Evolutionary conservation across 2,113 vertebrate genomes (phyloP), one percentile per base, ranked within the genome.

Genomic region (Merops nubicus): DNA sequence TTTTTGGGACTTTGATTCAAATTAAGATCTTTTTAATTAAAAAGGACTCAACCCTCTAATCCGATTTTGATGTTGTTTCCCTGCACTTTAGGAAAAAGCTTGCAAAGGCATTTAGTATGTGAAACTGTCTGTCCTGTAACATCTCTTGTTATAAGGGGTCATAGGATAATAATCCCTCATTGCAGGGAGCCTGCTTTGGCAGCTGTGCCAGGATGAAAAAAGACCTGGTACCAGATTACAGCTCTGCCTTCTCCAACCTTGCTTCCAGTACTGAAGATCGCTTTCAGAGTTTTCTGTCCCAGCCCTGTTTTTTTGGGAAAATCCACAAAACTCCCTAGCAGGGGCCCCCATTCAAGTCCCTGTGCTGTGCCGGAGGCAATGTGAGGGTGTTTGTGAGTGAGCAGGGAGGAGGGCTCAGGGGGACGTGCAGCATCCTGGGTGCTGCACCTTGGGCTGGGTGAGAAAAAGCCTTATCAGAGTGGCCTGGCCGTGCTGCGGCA

Each of bases 311-410:
- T 0, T 1, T 2, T 12, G 12, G 20, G 1, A 64, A 5, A 22
- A 38, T 34, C 14, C 25, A 26, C 28, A n/a, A 4, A 18, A 60
- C 64, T 79, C 29, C 31, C 12, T 45, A 2, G 28, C 0, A 0
- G 16, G 26, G 6, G 15, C 19, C 22, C 5, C 34, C 1, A 2
- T 2, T 0, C 2, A 2, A 82, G 50, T 15, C 17, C 50, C 42
- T 0, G 0, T 0, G 5, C 6, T 9, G 33, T 22, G 56, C 6
- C 0, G 6, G 31, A 36, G n/a, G 62, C 1, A 4, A n/a, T 34
- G 67, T 0, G 2, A 43, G 43, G 47, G 31, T 12, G 25, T 78
- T 36, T 59, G 65, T 63, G 67, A 36, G 23, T 2, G 10, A 68
- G 45, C 2, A 5, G 29, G 64, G 34, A 85, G 65, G 70, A 78